phyloP scores from a whole-genome alignment of 2,888 invertebrate species.

The Chesias legatella region DNA sequence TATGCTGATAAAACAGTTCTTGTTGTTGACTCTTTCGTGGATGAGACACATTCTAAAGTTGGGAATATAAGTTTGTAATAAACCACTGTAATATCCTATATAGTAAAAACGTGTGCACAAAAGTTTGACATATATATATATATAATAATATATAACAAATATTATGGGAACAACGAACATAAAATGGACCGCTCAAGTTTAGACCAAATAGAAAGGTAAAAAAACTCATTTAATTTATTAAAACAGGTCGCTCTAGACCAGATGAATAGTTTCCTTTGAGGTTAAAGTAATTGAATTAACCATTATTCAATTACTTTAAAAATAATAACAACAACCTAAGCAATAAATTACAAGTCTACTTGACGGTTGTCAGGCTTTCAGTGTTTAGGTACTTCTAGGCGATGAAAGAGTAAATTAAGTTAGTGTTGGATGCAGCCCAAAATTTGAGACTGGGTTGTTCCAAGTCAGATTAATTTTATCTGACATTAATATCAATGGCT shows the following conservation, averaged over 20 bases:
- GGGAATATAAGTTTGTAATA: conserved; percentile 9
- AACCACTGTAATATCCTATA: neutral
- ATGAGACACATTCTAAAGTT: conserved; percentile 19
- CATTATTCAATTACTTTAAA: too few species aligned
- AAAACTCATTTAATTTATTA: too few species aligned
- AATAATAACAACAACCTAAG: too few species aligned
- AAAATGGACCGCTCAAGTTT: too few species aligned
- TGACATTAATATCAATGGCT: neutral
- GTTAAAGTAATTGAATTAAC: too few species aligned
- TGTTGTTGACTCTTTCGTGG: conserved; percentile 22
- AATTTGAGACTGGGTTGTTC: conserved; percentile 6
- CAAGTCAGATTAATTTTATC: neutral
- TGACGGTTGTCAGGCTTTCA: conserved; percentile 1
- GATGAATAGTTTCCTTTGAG: too few species aligned
- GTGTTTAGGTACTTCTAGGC: conserved; percentile 2
- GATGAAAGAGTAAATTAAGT: conserved; percentile 7
- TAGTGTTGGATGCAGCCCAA: conserved; percentile 18
- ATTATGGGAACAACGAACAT: too few species aligned
- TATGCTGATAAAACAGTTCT: conserved; percentile 25
- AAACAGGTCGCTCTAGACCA: too few species aligned
- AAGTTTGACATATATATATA: too few species aligned
- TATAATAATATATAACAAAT: too few species aligned
- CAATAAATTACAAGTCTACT: neutral
- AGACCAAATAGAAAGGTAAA: too few species aligned
- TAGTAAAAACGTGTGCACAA: too few species aligned